phyloP scores from a whole-genome alignment of 2,888 invertebrate genomes.

The Endomychus coccineus region DNA sequence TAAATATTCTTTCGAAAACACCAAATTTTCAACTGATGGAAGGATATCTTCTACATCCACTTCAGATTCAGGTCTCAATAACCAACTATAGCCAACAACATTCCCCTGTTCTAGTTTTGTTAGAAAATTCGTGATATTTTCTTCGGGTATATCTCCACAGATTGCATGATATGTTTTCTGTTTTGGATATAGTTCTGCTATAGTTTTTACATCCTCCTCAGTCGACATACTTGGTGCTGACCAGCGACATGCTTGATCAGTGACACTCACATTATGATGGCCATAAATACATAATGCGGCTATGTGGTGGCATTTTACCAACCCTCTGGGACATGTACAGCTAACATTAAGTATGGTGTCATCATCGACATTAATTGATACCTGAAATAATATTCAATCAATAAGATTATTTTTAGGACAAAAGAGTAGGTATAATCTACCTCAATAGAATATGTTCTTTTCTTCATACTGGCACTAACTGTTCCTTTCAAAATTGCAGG shows the following conservation, averaged over 20 bases:
- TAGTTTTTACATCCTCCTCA: conserved; percentile 1
- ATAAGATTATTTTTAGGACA: not conserved
- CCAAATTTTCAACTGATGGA: conserved; percentile 3
- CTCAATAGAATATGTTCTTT: conserved; percentile 9
- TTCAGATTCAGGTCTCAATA: conserved; percentile 4
- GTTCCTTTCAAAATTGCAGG: conserved; percentile 7
- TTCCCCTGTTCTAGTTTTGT: not conserved
- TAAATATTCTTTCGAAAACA: conserved; percentile 8
- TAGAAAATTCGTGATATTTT: not conserved
- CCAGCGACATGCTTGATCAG: conserved; percentile 15
- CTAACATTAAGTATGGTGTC: conserved; percentile 4
- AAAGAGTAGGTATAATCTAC: conserved; percentile 2
- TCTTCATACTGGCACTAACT: conserved; percentile 10
- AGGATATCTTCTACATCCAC: not conserved
- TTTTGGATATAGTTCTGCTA: too few species aligned
- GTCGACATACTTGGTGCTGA: conserved; percentile 6
- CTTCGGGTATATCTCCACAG: not conserved
- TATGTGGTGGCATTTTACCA: conserved; percentile 14
- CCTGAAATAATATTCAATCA: conserved; percentile 5
- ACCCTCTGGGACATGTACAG: conserved; percentile 11
- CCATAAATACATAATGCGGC: conserved; percentile 10
- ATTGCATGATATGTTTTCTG: not conserved
- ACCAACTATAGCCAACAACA: conserved; percentile 6
- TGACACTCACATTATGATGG: conserved; percentile 10
- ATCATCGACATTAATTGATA: conserved; percentile 2